These are phyloP conservation scores for Lucilia sericata DNA, from an alignment of 1,140 invertebrate genomes.

Conservation along the genomic window DNA sequence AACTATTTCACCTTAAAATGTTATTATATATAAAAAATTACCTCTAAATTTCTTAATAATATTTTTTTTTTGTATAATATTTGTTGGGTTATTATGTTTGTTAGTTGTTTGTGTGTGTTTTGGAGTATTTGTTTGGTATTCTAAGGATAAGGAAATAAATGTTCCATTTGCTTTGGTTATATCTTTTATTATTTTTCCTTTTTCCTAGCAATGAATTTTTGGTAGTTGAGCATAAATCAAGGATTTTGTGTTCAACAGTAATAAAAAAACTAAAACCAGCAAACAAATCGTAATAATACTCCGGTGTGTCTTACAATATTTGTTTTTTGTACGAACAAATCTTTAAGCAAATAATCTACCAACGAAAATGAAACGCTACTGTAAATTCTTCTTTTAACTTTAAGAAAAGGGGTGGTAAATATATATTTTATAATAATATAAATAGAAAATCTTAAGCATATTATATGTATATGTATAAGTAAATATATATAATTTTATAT, in stretches of 20 bases:
- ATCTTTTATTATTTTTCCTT: too few species aligned
- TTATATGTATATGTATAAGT: background rate
- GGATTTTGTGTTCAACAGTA: slow-evolving; percentile 25
- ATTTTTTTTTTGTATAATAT: too few species aligned
- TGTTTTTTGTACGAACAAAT: background rate
- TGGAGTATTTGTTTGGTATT: background rate
- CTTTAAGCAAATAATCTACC: slow-evolving; percentile 2
- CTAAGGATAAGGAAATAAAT: slow-evolving; percentile 42
- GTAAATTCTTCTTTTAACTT: background rate
- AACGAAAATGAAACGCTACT: background rate
- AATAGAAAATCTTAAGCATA: slow-evolving; percentile 4
- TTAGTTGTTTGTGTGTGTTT: too few species aligned
- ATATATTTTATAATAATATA: background rate
- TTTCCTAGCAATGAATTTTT: background rate
- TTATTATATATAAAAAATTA: too few species aligned
- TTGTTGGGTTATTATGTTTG: too few species aligned
- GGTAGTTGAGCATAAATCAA: slow-evolving; percentile 41
- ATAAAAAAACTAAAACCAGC: background rate
- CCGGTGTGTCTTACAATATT: slow-evolving; percentile 32
- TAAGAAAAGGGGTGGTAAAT: background rate
- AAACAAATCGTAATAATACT: slow-evolving; percentile 38
- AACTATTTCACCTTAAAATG: too few species aligned
- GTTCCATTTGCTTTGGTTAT: background rate
- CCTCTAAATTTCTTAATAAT: too few species aligned
- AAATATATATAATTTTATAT: background rate